A percentile compares a stretch with the other conserved stretches of the same genome.
Evolutionary conservation across 92 coral and sea anemone species (phyloP).

Genomic region (Umimayanthus chanpuru): DNA sequence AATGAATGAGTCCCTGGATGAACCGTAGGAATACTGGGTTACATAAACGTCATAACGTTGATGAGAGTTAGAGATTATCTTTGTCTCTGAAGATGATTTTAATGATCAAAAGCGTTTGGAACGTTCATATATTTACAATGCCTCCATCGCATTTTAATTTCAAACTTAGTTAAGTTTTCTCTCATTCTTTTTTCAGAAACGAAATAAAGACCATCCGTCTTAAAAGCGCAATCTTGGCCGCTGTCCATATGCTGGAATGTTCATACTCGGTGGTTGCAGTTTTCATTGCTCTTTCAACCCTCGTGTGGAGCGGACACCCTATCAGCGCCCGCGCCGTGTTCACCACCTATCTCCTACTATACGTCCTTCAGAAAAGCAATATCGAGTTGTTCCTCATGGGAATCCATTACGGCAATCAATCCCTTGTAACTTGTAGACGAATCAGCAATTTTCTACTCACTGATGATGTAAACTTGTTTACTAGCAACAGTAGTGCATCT

Average conservation of each 20-base stretch:
- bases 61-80: too few relatives aligned
- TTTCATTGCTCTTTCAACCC: slow-evolving; percentile 47
- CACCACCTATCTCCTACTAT: slow-evolving; percentile 41
- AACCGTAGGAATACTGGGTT: too few relatives aligned
- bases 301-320: slow-evolving; percentile 39
- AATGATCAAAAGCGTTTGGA: too few relatives aligned
- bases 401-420: slow-evolving; percentile 43
- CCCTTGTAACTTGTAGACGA: slow-evolving; percentile 37
- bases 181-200: slow-evolving; percentile 5
- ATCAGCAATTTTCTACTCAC: slow-evolving; percentile 33
- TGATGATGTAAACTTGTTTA: slow-evolving; percentile 7
- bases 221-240: slow-evolving; percentile 48
- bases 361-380: slow-evolving; percentile 41
- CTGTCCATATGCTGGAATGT: slow-evolving; percentile 38
- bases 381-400: slow-evolving; percentile 49
- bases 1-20: too few relatives aligned
- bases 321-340: slow-evolving; percentile 46
- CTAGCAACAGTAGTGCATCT: background rate
- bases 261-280: slow-evolving; percentile 44
- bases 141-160: too few relatives aligned
- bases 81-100: too few relatives aligned
- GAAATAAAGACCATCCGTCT: slow-evolving; percentile 40
- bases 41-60: too few relatives aligned
- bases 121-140: too few relatives aligned
- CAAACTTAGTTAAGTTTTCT: too few relatives aligned